Base-by-base conservation (phyloP, 1,140 invertebrate genomes). In the Fopius arisanus region DNA sequence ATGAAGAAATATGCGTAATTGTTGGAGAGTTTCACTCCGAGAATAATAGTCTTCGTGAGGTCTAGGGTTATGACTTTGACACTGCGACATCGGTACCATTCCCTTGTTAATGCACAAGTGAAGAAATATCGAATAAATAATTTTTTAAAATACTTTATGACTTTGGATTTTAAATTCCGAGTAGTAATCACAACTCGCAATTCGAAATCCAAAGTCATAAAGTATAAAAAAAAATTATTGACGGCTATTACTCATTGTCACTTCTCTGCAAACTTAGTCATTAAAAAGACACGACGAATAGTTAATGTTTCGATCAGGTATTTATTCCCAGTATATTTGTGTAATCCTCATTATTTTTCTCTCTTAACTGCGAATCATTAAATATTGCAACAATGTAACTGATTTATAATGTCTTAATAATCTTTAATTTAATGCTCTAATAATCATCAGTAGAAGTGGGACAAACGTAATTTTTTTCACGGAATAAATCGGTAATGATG, bases 371-470 rank as follows among this genome's bases (percentile, higher is more conserved):
- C 5, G 23, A 5, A 59, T 59, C 23, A 3, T 51, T 51, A 14
- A 59, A 59, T 12, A 12, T 26, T 59, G 23, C 16, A 19, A 26
- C 23, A 59, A 59, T 28, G 54, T 26, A 59, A 59, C 23, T 59
- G 5, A 59, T 26, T 59, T 59, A 3, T 59, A 19, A 19, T 59
- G 12, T 9, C 7, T 26, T 26, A 6, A 16, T n/a, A n/a, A n/a
- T n/a, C n/a, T n/a, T n/a, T n/a, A n/a, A n/a, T n/a, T 7, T 7
- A n/a, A 31, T 65, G 63, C 63, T 66, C 29, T 66, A n/a, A 66
- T 66, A 66, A 37, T 66, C 31, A 31, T 14, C 3, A 3, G 63
- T 37, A 33, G 33, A 66, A 66, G 63, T 66, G 31, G 63, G 29
- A 37, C 63, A 33, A 10, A 67, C 9, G 23, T 14, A 29, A 4